Evolutionary conservation across 2,113 vertebrate genomes (phyloP), one percentile per base, ranked within the genome.

Genomic region (Larimichthys crocea): DNA sequence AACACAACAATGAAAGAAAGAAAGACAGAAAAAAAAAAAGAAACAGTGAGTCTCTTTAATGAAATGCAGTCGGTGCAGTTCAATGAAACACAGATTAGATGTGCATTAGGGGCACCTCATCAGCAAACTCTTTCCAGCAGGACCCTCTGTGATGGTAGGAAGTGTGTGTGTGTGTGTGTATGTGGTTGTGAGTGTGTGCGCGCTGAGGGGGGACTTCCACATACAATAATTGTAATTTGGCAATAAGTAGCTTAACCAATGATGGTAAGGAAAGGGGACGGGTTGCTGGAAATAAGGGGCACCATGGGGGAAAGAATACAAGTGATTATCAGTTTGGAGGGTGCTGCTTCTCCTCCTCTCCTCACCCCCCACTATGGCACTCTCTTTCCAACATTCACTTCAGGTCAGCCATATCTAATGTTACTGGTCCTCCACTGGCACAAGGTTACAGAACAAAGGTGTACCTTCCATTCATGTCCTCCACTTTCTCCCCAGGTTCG

Each of bases 401-500:
- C 92, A 93, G 94, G 93, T 95, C 95, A 95, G 85, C 91, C 93
- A 93, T 94, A 89, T 86, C 87, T 94, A 94, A 95, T 94, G 85
- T 83, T 87, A 68, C 80, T 77, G 76, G 88, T 74, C 76, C 86
- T 89, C 84, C 83, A 82, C 80, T 81, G 81, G 84, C 79, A 85
- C 76, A 72, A 64, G 66, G 76, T 77, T 67, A 70, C 52, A n/a
- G 82, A 91, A 94, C 92, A 95, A 93, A 93, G 86, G 84, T 93
- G 90, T 81, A 48, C 77, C 80, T 74, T 60, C 78, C 74, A 90
- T 85, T 90, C 79, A 79, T 56, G 83, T 52, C 68, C 80, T 44
- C 56, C 50, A 1, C 48, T 75, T 85, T 80, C 91, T 90, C 88
- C 53, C 73, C 75, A 89, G 83, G 89, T 92, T 74, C 77, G 86